A percentile compares a stretch with the other conserved stretches of the same genome.
Conservation (phyloP, 2,797 vertebrate genomes). For the Orestias chungarensis region DNA sequence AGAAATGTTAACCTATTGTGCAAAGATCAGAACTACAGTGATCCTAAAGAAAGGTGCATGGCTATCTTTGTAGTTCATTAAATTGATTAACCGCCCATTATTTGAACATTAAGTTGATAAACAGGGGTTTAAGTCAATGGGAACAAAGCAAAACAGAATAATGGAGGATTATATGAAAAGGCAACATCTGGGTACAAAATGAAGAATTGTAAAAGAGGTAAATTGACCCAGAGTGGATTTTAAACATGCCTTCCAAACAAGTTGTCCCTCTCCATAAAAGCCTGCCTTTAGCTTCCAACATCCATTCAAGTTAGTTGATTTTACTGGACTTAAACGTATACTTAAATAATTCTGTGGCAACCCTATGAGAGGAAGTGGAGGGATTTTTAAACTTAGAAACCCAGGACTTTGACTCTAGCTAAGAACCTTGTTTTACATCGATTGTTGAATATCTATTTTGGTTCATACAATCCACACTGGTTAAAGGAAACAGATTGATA, state of each 20-base stretch:
- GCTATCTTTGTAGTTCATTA: background rate
- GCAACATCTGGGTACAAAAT: background rate
- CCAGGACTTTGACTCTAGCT: background rate
- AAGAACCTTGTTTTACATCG: background rate
- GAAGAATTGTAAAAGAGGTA: background rate
- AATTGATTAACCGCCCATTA: background rate
- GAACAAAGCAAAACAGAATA: background rate
- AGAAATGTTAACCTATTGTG: background rate
- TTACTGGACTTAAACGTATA: background rate
- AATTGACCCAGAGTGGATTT: background rate
- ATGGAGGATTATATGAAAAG: background rate
- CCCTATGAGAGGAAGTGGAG: background rate
- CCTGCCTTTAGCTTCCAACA: background rate
- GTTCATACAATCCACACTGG: conserved; percentile 4
- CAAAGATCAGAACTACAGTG: background rate
- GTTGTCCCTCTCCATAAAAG: background rate
- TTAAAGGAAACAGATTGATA: background rate
- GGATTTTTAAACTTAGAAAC: background rate
- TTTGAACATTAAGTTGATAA: background rate
- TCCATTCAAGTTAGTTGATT: too few species aligned
- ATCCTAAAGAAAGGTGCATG: background rate
- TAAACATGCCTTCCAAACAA: background rate
- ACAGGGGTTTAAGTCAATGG: background rate
- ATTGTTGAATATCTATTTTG: background rate
- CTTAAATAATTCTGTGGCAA: background rate